Conservation (phyloP, 1,140 invertebrate species). For the Cepaea nemoralis region DNA sequence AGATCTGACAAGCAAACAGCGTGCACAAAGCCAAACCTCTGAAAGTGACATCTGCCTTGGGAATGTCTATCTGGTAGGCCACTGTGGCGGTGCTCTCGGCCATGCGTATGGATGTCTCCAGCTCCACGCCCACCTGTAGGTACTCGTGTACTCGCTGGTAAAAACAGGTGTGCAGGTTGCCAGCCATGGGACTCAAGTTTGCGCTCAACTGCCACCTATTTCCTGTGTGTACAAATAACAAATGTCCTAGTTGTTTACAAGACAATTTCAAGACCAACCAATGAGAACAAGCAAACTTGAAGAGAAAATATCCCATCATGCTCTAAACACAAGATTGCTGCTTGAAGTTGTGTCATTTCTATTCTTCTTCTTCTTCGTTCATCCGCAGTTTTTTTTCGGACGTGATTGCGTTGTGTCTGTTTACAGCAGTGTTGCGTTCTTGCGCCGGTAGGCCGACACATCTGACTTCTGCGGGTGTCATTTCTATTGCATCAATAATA, state of each 20-base stretch:
- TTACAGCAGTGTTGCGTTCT: too few species aligned
- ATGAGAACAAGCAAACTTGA: too few species aligned
- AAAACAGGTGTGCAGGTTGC: conserved; percentile 89
- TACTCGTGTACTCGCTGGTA: conserved; percentile 95
- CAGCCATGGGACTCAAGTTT: conserved; percentile 81
- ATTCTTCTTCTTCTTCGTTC: too few species aligned
- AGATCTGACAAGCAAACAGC: too few species aligned
- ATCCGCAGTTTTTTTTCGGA: too few species aligned
- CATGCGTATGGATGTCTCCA: conserved; percentile 77
- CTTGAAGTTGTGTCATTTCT: neutral
- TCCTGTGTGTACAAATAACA: too few species aligned
- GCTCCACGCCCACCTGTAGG: conserved; percentile 80
- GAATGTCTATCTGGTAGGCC: conserved; percentile 96
- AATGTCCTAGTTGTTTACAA: too few species aligned
- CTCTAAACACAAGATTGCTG: neutral
- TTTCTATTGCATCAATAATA: neutral
- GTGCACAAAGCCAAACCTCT: too few species aligned
- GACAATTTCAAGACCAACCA: too few species aligned
- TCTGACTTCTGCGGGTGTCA: too few species aligned
- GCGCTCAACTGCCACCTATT: conserved; percentile 77
- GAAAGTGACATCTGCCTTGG: conserved; percentile 93
- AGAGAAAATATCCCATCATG: neutral
- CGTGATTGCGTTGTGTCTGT: too few species aligned
- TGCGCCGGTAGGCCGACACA: too few species aligned
- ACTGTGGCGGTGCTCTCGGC: conserved; percentile 93